Percentiles rank a stretch among this genome's conserved stretches.
These are phyloP conservation scores for Sinocyclocheilus grahami DNA, from an alignment of 2,113 vertebrate species.

Conservation along the genomic window DNA sequence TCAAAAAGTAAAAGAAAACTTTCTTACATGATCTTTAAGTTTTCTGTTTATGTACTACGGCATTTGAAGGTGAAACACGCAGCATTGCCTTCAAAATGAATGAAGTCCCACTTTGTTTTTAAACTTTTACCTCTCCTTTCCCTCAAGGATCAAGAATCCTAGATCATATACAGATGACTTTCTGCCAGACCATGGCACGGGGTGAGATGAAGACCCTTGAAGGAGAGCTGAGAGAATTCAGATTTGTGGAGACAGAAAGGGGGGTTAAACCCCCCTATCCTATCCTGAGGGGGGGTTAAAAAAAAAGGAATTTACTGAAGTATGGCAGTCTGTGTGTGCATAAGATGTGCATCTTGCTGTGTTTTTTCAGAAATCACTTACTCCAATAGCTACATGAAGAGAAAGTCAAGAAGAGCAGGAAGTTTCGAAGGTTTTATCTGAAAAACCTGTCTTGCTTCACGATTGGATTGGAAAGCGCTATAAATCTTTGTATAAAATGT, in stretches of 20 bases:
- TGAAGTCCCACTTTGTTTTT: slow-evolving; percentile 3
- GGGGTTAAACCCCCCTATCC: no score
- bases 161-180: slow-evolving; percentile 18
- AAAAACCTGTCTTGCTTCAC: no score
- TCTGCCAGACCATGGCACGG: background rate
- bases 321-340: slow-evolving; percentile 21
- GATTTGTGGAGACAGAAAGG: slow-evolving; percentile 2
- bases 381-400: background rate
- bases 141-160: slow-evolving; percentile 31
- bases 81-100: background rate
- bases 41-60: slow-evolving; percentile 1
- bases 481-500: no score
- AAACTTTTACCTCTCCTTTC: slow-evolving; percentile 26
- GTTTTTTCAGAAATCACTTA: background rate
- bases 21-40: background rate
- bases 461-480: no score
- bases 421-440: background rate
- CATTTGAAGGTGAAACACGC: slow-evolving; percentile 3
- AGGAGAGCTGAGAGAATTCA: slow-evolving; percentile 17
- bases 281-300: slow-evolving; percentile 6
- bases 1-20: slow-evolving; percentile 2
- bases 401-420: background rate
- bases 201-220: slow-evolving; percentile 1
- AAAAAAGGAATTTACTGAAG: background rate
- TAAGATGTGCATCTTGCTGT: slow-evolving; percentile 17